Evolutionary conservation across 1,140 invertebrate genomes (phyloP), one percentile per base, ranked within the genome.

Genomic region (Dinoponera quadriceps): DNA sequence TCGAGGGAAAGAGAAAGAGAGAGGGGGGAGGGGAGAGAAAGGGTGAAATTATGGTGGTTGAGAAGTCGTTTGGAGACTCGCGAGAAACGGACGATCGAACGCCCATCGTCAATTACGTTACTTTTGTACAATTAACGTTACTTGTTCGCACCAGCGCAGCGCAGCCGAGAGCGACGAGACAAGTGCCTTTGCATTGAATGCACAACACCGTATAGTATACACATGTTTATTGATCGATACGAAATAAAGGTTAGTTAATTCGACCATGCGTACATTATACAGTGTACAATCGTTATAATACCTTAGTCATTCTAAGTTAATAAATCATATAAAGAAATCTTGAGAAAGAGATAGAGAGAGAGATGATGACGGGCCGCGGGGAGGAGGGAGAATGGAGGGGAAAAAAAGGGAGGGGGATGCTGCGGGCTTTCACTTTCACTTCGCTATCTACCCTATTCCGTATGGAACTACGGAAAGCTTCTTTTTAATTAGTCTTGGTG

Each of bases 171-270:
- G 22, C 62, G 20, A 77, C 87, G 73, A 88, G 72, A 85, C 14
- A 44, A 44, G 69, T 87, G 80, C 74, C 77, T 87, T 78, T 87
- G 84, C 87, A 91, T 88, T 84, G 82, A 89, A 89, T 63, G 78
- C 81, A 90, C 82, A 91, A 86, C 82, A 71, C 62, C 81, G 85
- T 91, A 11, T 91, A 90, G 89, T 92, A 91, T 90, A 91, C 90
- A 90, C 86, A 87, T 89, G 77, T 94, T 93, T 93, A 93, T 93
- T 93, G 81, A 91, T 91, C 83, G 89, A 93, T 92, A 92, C 77
- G 91, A 93, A 93, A 93, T 91, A 91, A 93, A 93, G 81, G 86
- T 93, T 90, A 91, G 86, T 91, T 88, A 89, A 91, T 89, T 9
- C 87, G 91, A 92, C 69, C 81, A 88, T 90, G 82, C 84, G 82